Evolutionary conservation across 1,140 invertebrate species (phyloP), one percentile per base, ranked within the genome.

Genomic region (Brachionus rotundiformis): DNA sequence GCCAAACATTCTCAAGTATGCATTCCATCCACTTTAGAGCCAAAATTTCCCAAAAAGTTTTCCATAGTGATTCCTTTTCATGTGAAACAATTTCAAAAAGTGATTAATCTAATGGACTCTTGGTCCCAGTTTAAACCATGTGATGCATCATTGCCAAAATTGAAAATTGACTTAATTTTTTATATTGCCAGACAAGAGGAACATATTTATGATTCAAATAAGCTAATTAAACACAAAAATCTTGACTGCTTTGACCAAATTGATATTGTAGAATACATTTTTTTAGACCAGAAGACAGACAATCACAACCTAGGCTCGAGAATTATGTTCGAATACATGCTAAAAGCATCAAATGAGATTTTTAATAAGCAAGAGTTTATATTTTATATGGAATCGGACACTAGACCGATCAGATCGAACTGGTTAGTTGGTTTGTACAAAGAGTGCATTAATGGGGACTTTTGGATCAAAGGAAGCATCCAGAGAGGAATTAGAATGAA

Each of bases 281-380:
- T 36, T 39, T 31, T 39, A 25, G 44, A 75, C 19, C 16, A 39
- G 1, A 75, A 33, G 4, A 5, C 11, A 27, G 71, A 75, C 33
- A 41, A 75, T 5, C 71, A 75, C 11, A 27, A 36, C 23, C 13
- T 41, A 6, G 71, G 71, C 27, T 41, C 71, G n/a, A 41, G 71
- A 75, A n/a, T 75, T 16, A 75, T 75, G 71, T 75, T 75, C 31
- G 71, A 75, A 25, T 75, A 75, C 23, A 44, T 75, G 36, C 16
- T 75, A 4, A 5, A 13, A 23, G 36, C 23, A 75, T n/a, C 27
- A 3, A 27, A 75, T 39, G 25, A 41, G 2, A 27, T 49, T 19
- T 75, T 75, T 16, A 49, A 75, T 6, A 25, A 19, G 5, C 25
- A 27, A 11, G 8, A 5, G 5, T 75, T 33, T 49, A 29, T 75